Evolutionary conservation across 2,888 invertebrate genomes (phyloP).

Genomic region (Lathronympha strigana): DNA sequence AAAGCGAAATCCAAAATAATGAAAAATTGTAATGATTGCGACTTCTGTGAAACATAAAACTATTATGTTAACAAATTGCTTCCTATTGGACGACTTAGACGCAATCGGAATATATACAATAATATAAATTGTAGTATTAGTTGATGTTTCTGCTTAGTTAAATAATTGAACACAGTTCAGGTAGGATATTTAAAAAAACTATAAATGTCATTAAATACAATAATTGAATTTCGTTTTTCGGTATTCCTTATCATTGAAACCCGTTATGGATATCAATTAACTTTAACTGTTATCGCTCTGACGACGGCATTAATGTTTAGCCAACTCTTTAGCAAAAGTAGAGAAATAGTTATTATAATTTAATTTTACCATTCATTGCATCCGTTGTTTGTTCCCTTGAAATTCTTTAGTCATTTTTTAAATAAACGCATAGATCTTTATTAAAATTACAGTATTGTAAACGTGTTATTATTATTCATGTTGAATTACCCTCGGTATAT

Average conservation of each 20-base stretch:
- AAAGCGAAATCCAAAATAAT: slow-evolving; percentile 1
- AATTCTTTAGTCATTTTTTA: slow-evolving; percentile 64
- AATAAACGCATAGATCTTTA: slow-evolving; percentile 72
- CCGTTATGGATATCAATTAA: slow-evolving; percentile 47
- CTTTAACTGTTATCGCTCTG: slow-evolving; percentile 39
- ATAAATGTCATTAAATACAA: too few relatives aligned
- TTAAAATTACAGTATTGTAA: slow-evolving; percentile 81
- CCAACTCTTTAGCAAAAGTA: slow-evolving; percentile 17
- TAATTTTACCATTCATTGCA: slow-evolving; percentile 52
- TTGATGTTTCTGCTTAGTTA: too few relatives aligned
- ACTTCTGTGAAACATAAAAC: too few relatives aligned
- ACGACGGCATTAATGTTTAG: slow-evolving; percentile 12
- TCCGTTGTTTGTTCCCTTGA: slow-evolving; percentile 54
- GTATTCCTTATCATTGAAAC: neutral
- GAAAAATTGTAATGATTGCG: neutral
- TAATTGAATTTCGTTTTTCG: slow-evolving; percentile 3
- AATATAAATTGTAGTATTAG: too few relatives aligned
- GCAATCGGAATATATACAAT: too few relatives aligned
- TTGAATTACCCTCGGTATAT: slow-evolving; percentile 22
- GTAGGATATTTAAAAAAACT: too few relatives aligned
- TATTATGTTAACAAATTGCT: too few relatives aligned
- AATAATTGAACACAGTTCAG: too few relatives aligned
- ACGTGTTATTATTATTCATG: slow-evolving; percentile 49
- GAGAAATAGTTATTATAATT: slow-evolving; percentile 28
- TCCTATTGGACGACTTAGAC: too few relatives aligned